A percentile compares a stretch with the other conserved stretches of the same genome.
These are phyloP conservation scores for Ceratosolen solmsi DNA, from an alignment of 1,140 invertebrate genomes.

Conservation along the genomic window DNA sequence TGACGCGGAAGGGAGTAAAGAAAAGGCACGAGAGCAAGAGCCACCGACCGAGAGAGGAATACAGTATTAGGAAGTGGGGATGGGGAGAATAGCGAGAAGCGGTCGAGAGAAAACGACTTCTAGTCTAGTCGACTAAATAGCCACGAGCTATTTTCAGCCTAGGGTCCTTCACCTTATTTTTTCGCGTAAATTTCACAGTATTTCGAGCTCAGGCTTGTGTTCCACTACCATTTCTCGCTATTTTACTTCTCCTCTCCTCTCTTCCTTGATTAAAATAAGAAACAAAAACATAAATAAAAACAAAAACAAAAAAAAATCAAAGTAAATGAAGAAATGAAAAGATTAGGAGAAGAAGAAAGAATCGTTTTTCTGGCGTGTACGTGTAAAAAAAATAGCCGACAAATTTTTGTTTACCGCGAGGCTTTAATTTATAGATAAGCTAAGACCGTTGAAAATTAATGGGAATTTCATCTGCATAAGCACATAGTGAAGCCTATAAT, in stretches of 20 bases:
- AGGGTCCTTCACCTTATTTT: slow-evolving; percentile 55
- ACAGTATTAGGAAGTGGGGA: not conserved
- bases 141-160: slow-evolving; percentile 59
- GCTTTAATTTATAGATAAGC: not conserved
- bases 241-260: not conserved
- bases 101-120: slow-evolving; percentile 49
- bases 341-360: too few relatives aligned
- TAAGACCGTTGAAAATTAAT: not conserved
- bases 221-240: not conserved
- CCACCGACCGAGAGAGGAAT: slow-evolving; percentile 50
- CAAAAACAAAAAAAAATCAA: too few relatives aligned
- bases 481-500: not conserved
- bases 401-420: not conserved
- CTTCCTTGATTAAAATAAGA: too few relatives aligned
- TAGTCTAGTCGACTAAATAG: slow-evolving; percentile 57
- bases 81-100: not conserved
- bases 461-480: not conserved
- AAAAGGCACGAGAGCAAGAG: not conserved
- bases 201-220: not conserved
- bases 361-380: not conserved
- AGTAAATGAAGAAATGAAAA: too few relatives aligned
- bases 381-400: slow-evolving; percentile 10
- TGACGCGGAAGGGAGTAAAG: slow-evolving; percentile 16
- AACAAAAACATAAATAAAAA: too few relatives aligned
- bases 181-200: slow-evolving; percentile 54